Evolutionary conservation across 2,113 vertebrate species (phyloP), one percentile per base, ranked within the genome.

Genomic region (Pogona vitticeps): DNA sequence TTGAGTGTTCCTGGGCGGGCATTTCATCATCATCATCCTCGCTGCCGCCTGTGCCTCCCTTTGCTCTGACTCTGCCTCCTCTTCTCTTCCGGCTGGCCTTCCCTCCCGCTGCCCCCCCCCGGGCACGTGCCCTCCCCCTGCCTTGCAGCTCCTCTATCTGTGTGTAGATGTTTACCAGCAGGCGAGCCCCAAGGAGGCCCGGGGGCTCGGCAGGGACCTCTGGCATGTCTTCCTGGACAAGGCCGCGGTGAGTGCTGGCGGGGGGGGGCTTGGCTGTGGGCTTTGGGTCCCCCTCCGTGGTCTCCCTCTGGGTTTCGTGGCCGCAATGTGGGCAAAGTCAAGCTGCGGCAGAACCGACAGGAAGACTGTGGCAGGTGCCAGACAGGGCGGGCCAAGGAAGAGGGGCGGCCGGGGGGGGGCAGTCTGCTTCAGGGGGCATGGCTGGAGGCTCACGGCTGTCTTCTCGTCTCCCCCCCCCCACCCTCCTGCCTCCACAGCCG

Each of bases 151-250:
- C 23, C 98, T 99, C 87, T 98, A 98, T 93, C 89, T 99, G n/a
- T 98, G 97, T 1, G 91, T 96, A 5, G 98, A 99, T 77, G 97
- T 98, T 7, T 98, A 97, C 94, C 96, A 98, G 82, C 96, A 98
- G 89, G 96, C 95, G 14, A 93, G 91, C 1, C 63, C 96, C 36
- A 98, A 98, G 94, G 98, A 99, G 1, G 98, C 97, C 33, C 97
- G 98, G 0, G 83, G 79, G 1, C 91, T 98, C 20, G 97, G 97
- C 3, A 98, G 97, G 88, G 97, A 98, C 89, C 97, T 99, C 93
- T 98, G 97, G 97, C 97, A 96, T 78, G 97, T 97, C 86, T 99
- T 98, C 95, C 90, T 99, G 94, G 98, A 98, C 84, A 97, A 97
- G 31, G 97, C 94, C 1, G 97, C 98, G 65, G 98, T 99, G 92